Conservation (phyloP, 1,140 invertebrate genomes). For the Hypsibius dujardini region DNA sequence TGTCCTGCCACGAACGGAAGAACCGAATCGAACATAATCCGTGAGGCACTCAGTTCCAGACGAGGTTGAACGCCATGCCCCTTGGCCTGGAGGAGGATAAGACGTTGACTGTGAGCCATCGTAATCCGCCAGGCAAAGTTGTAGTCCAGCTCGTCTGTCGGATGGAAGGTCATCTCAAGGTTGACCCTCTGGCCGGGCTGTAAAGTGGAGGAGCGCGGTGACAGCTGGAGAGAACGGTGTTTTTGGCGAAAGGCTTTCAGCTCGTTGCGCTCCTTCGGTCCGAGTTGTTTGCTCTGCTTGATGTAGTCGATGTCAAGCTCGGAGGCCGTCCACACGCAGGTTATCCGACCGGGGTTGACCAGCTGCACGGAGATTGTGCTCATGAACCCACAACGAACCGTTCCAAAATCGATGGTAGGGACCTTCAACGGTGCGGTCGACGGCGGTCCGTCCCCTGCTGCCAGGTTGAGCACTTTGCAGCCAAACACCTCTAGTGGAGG, state of each 20-base stretch:
- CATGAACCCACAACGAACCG: neutral
- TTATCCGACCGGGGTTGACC: neutral
- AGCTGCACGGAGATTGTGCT: neutral
- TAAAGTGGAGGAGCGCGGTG: neutral
- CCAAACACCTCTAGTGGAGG: too few relatives aligned
- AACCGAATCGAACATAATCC: neutral
- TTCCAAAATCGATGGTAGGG: neutral
- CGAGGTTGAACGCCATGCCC: neutral
- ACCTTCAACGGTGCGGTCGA: neutral
- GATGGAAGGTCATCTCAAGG: neutral
- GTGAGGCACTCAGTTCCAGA: neutral
- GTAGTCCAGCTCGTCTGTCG: neutral
- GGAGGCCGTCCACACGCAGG: neutral
- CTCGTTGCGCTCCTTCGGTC: neutral
- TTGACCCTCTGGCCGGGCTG: neutral
- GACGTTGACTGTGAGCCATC: neutral
- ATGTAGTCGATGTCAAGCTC: neutral
- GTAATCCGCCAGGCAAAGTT: neutral
- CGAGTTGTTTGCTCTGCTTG: neutral
- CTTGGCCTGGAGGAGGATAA: neutral
- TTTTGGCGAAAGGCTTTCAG: neutral
- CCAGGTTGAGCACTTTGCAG: too few relatives aligned
- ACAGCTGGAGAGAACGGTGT: neutral
- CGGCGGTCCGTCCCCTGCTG: neutral
- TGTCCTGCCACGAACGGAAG: neutral